phyloP scores from a whole-genome alignment of 2,113 vertebrate species.

The Corvus cornix region DNA sequence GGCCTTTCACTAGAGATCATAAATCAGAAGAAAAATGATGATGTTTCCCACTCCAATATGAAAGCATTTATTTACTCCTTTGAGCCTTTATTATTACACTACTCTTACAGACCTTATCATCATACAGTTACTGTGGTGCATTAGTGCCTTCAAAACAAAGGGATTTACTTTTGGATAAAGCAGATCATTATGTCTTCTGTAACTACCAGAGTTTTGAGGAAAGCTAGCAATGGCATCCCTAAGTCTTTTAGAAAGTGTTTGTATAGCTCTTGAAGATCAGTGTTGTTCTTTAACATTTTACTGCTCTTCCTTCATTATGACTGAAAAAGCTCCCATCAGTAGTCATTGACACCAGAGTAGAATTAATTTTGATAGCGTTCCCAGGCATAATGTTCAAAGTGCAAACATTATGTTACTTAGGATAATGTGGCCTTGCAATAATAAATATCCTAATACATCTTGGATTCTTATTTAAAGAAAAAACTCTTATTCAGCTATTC shows the following conservation, averaged over 20 bases:
- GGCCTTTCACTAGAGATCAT: neutral
- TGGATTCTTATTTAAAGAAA: neutral
- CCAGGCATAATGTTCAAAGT: neutral
- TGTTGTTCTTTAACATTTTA: neutral
- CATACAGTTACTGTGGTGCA: neutral
- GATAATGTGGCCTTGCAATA: neutral
- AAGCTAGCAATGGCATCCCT: neutral
- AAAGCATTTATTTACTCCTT: neutral
- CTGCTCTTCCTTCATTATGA: neutral
- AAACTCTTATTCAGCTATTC: neutral
- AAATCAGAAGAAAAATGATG: neutral
- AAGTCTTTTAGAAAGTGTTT: neutral
- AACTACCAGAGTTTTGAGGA: neutral
- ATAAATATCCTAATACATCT: neutral
- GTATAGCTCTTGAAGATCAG: neutral
- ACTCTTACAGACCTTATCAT: neutral
- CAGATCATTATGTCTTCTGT: neutral
- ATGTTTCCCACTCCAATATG: neutral
- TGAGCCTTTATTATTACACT: neutral
- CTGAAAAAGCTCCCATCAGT: neutral
- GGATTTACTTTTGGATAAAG: neutral
- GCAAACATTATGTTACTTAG: neutral
- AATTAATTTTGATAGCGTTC: neutral
- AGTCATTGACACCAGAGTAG: neutral
- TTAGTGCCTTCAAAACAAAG: neutral